A percentile compares a stretch with the other conserved stretches of the same genome.
These are phyloP conservation scores for Nansenia antarctica DNA, from an alignment of 2,113 vertebrate genomes.

Conservation along the genomic window DNA sequence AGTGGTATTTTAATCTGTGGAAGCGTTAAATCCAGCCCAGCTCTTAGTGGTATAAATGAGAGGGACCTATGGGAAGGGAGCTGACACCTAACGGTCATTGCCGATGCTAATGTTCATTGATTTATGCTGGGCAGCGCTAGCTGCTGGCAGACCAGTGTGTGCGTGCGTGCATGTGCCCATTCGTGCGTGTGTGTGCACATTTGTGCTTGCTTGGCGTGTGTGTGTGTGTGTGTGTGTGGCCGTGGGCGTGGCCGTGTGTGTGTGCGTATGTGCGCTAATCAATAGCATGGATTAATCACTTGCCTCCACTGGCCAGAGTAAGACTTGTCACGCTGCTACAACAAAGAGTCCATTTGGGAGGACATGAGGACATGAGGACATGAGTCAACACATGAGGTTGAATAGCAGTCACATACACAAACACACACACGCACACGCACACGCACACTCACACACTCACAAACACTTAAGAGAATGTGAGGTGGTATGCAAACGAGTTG, in stretches of 20 bases:
- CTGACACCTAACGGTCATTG: slow-evolving; percentile 13
- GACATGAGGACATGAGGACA: too few relatives aligned
- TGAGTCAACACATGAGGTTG: slow-evolving; percentile 1
- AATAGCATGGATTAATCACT: slow-evolving; percentile 12
- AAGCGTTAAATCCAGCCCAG: not conserved
- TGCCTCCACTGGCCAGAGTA: slow-evolving; percentile 2
- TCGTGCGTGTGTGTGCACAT: too few relatives aligned
- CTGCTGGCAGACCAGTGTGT: not conserved
- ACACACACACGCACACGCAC: slow-evolving; percentile 20
- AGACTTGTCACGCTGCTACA: slow-evolving; percentile 19
- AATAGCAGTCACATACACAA: slow-evolving; percentile 19
- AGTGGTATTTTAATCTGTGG: not conserved
- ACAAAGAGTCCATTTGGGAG: slow-evolving; percentile 30
- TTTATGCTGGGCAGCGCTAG: slow-evolving; percentile 28
- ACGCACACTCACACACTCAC: not conserved
- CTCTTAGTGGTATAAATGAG: not conserved
- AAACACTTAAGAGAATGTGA: not conserved
- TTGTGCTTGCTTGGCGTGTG: too few relatives aligned
- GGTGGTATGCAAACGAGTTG: not conserved
- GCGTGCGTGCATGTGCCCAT: too few relatives aligned
- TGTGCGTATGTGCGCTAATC: slow-evolving; percentile 24
- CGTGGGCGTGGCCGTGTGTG: too few relatives aligned
- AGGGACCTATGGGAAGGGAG: not conserved
- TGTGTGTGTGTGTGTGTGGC: too few relatives aligned
- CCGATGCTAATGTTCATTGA: slow-evolving; percentile 49